phyloP scores from a whole-genome alignment of 2,113 vertebrate genomes.

The Tiliqua scincoides region DNA sequence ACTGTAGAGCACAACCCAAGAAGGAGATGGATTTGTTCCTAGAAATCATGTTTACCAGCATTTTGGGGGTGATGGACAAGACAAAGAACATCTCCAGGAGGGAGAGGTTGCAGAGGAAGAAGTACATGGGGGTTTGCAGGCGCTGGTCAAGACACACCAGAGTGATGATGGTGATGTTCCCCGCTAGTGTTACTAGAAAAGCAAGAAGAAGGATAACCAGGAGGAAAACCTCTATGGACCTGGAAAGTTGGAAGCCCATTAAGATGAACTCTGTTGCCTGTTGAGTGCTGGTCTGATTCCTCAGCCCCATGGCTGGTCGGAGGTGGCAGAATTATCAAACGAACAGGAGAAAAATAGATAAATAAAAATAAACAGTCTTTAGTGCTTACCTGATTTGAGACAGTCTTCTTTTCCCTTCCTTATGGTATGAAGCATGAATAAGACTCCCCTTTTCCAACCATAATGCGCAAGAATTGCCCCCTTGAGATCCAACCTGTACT shows the following conservation, averaged over 20 bases:
- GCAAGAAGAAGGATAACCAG: slow-evolving; percentile 28
- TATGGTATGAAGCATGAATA: no score
- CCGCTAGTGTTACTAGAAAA: slow-evolving; percentile 54
- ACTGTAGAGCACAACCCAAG: slow-evolving; percentile 34
- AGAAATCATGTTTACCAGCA: slow-evolving; percentile 17
- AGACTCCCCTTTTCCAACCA: no score
- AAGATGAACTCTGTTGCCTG: slow-evolving; percentile 49
- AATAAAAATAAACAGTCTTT: no score
- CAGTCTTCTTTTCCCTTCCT: no score
- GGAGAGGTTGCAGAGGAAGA: slow-evolving; percentile 54
- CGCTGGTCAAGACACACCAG: not conserved
- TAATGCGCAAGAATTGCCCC: no score
- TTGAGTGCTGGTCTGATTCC: not conserved
- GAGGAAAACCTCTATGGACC: not conserved
- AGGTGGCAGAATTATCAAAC: no score
- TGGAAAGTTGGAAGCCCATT: slow-evolving; percentile 7
- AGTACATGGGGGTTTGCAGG: slow-evolving; percentile 57
- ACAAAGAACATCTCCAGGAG: slow-evolving; percentile 53
- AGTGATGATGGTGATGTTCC: slow-evolving; percentile 49
- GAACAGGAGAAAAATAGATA: no score
- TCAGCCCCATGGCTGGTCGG: not conserved
- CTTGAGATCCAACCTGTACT: no score
- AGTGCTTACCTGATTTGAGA: no score
- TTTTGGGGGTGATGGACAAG: slow-evolving; percentile 24
- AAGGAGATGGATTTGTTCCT: slow-evolving; percentile 5